These are phyloP conservation scores for Heliocidaris tuberculata DNA, from an alignment of 35 echinoderm and acorn worm species.

Conservation along the genomic window DNA sequence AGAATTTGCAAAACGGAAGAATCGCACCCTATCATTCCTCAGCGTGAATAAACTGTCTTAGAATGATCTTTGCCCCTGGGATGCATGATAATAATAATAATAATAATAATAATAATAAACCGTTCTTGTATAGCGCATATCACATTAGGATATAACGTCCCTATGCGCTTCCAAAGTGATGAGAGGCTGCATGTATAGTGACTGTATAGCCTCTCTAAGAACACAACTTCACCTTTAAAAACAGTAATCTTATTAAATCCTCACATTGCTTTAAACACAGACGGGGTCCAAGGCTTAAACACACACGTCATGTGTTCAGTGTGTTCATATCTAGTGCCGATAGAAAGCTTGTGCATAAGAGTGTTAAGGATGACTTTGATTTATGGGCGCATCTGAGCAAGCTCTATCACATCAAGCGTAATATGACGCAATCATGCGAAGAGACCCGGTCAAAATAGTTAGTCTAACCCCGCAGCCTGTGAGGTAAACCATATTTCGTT, in stretches of 20 bases:
- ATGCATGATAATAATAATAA: too few species aligned
- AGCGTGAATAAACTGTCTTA: too few species aligned
- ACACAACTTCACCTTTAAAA: not conserved
- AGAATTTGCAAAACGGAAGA: too few species aligned
- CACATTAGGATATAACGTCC: too few species aligned
- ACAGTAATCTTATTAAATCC: not conserved
- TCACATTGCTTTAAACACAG: not conserved
- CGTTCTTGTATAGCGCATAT: too few species aligned
- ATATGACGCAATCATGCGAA: not conserved
- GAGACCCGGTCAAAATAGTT: not conserved
- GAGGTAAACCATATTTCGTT: not conserved
- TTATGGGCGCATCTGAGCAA: not conserved
- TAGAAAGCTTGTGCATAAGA: not conserved
- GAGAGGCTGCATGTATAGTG: too few species aligned
- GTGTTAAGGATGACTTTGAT: slow-evolving; percentile 3
- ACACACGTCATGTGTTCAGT: not conserved
- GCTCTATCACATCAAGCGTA: not conserved
- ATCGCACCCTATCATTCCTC: too few species aligned
- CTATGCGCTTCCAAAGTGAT: too few species aligned
- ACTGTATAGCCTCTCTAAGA: not conserved
- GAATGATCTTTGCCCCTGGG: too few species aligned
- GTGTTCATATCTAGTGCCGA: not conserved
- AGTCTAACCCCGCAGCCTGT: not conserved
- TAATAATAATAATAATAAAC: too few species aligned
- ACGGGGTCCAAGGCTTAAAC: not conserved